A percentile compares a stretch with the other conserved stretches of the same genome.
These are phyloP conservation scores for Cataglyphis cursor DNA, from an alignment of 2,888 invertebrate species.

Conservation along the genomic window DNA sequence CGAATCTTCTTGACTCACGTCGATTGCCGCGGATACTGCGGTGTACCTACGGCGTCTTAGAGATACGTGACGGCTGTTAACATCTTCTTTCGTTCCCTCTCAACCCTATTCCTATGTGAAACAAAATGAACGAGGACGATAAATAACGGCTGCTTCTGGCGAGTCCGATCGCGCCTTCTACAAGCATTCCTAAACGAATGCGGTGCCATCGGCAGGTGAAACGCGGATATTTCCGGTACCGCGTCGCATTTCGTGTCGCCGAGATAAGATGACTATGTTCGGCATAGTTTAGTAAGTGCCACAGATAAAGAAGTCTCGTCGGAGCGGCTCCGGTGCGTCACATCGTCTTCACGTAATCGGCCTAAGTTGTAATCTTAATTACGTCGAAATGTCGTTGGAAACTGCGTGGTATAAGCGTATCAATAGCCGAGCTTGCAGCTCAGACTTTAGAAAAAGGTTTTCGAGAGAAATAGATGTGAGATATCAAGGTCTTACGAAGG, in stretches of 20 bases:
- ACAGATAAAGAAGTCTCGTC: conserved; percentile 67
- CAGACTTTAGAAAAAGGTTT: conserved; percentile 21
- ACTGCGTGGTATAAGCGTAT: conserved; percentile 61
- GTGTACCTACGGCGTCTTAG: conserved; percentile 65
- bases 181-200: conserved; percentile 71
- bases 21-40: conserved; percentile 54
- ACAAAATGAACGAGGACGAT: conserved; percentile 71
- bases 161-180: conserved; percentile 37
- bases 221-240: conserved; percentile 74
- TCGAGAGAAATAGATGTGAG: conserved; percentile 47
- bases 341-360: conserved; percentile 63
- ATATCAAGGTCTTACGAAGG: neutral
- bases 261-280: conserved; percentile 75
- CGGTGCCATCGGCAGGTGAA: conserved; percentile 60
- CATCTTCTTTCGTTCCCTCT: conserved; percentile 68
- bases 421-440: conserved; percentile 35
- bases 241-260: conserved; percentile 64
- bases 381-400: conserved; percentile 68
- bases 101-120: conserved; percentile 68
- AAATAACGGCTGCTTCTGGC: conserved; percentile 68
- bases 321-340: conserved; percentile 40
- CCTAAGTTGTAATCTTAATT: conserved; percentile 76
- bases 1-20: conserved; percentile 33
- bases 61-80: conserved; percentile 66
- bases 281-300: conserved; percentile 78